phyloP scores from a whole-genome alignment of 2,113 vertebrate species.

The Chlamydotis undulata region DNA sequence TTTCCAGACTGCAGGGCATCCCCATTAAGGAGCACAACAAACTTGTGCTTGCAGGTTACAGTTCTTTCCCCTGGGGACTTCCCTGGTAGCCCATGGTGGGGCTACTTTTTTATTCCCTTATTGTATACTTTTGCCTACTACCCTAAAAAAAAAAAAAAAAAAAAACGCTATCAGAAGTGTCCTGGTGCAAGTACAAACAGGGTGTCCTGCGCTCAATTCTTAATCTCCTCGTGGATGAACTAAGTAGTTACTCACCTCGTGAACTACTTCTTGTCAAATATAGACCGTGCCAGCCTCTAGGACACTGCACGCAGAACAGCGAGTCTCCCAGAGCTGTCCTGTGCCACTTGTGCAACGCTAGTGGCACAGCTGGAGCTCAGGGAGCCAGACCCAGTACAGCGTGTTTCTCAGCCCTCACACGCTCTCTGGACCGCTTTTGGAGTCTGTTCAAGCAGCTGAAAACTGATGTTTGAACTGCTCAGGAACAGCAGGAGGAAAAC shows the following conservation, averaged over 20 bases:
- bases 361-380: background rate
- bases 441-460: background rate
- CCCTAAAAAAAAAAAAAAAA: background rate
- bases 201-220: background rate
- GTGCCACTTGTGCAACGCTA: background rate
- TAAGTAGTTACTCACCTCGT: background rate
- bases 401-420: background rate
- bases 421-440: background rate
- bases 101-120: background rate
- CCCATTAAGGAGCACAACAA: background rate
- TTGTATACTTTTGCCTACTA: background rate
- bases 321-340: background rate
- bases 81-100: no score
- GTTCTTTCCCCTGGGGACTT: background rate
- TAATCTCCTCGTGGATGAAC: background rate
- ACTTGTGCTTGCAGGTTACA: background rate
- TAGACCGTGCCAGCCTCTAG: background rate
- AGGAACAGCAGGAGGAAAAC: background rate
- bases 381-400: background rate
- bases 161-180: background rate
- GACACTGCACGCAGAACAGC: rapidly evolving
- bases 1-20: background rate
- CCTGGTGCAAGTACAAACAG: background rate
- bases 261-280: background rate
- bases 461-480: background rate